Conservation (phyloP, 2,888 invertebrate genomes). For the Agrochola lychnidis region DNA sequence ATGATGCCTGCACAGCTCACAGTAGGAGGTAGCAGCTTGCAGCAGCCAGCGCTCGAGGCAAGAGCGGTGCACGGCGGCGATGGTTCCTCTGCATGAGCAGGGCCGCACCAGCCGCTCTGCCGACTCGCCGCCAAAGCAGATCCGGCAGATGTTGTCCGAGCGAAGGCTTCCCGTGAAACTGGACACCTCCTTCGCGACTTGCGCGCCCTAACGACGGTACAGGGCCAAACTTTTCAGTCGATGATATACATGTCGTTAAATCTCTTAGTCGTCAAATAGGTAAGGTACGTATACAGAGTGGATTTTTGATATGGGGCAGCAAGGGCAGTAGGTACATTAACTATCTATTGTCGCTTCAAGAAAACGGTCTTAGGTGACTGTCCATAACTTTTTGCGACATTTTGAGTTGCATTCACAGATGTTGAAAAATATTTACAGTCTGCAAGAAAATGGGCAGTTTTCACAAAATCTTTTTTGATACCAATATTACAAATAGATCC, state of each 20-base stretch:
- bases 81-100: slow-evolving; percentile 87
- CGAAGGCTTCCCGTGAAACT: slow-evolving; percentile 77
- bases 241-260: neutral
- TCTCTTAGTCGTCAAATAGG: neutral
- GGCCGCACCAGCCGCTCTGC: slow-evolving; percentile 87
- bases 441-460: too few relatives aligned
- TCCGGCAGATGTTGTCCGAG: slow-evolving; percentile 86
- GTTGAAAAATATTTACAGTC: too few relatives aligned
- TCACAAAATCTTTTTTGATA: too few relatives aligned
- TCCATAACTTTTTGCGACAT: too few relatives aligned
- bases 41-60: slow-evolving; percentile 89
- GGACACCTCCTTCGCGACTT: slow-evolving; percentile 76
- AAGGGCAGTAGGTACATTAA: too few relatives aligned
- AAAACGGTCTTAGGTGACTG: too few relatives aligned
- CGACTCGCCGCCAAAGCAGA: slow-evolving; percentile 88
- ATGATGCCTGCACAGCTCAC: slow-evolving; percentile 88
- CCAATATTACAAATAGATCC: too few relatives aligned
- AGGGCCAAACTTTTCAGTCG: slow-evolving; percentile 6
- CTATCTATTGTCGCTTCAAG: too few relatives aligned
- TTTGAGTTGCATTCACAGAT: too few relatives aligned
- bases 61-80: slow-evolving; percentile 87
- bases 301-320: too few relatives aligned
- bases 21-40: slow-evolving; percentile 87
- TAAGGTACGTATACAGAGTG: too few relatives aligned
- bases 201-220: slow-evolving; percentile 69